A percentile compares a stretch with the other conserved stretches of the same genome.
Evolutionary conservation across 2,888 invertebrate genomes (phyloP).

Genomic region (Pachliopta kotzebuea): DNA sequence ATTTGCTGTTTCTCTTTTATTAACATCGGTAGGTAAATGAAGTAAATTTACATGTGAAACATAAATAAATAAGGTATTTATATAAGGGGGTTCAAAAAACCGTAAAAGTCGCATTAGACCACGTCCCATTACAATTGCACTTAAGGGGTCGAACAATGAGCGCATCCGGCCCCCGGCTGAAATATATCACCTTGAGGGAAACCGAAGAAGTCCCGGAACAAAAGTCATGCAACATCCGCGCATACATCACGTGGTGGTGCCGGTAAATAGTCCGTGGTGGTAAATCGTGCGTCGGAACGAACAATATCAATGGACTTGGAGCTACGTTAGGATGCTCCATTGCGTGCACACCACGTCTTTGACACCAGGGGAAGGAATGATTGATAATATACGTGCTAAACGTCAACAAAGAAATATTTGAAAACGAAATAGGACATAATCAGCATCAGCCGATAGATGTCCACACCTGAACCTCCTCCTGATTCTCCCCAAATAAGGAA

Average conservation of each 20-base stretch:
- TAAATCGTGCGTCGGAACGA: constrained; percentile 72
- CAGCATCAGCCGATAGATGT: too few relatives aligned
- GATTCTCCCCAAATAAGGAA: too few relatives aligned
- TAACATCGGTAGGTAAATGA: too few relatives aligned
- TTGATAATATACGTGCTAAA: background rate
- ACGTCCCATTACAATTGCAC: constrained; percentile 4
- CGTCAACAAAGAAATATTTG: too few relatives aligned
- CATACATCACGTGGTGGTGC: constrained; percentile 50
- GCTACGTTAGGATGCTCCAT: constrained; percentile 62
- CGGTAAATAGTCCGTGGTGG: constrained; percentile 72
- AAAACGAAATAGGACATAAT: too few relatives aligned
- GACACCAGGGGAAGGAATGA: constrained; percentile 8
- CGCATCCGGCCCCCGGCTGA: constrained; percentile 16
- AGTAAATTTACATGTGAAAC: too few relatives aligned
- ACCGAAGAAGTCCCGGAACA: constrained; percentile 37
- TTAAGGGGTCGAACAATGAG: constrained; percentile 7
- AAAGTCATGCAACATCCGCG: constrained; percentile 40
- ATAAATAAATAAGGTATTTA: too few relatives aligned
- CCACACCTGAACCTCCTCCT: too few relatives aligned
- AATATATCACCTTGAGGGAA: constrained; percentile 35
- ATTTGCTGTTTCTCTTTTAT: too few relatives aligned
- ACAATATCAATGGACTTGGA: constrained; percentile 68
- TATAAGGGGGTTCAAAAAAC: background rate
- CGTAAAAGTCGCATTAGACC: background rate
- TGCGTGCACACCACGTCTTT: constrained; percentile 49